Conservation (phyloP, 1,140 invertebrate species). For the Macrosteles quadrilineatus region DNA sequence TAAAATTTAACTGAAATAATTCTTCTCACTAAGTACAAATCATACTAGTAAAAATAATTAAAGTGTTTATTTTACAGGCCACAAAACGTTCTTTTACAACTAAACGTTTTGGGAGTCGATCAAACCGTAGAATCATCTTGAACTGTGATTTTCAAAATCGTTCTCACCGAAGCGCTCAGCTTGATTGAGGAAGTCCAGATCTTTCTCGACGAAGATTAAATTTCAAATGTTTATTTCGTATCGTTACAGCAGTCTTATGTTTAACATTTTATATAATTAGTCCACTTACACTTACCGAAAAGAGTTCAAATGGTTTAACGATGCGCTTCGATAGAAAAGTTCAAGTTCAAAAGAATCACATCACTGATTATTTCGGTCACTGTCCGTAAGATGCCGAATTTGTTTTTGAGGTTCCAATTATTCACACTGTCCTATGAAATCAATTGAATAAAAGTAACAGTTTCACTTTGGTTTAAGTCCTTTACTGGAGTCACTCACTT, state of each 20-base stretch:
- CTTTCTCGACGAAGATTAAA: not conserved
- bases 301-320: not conserved
- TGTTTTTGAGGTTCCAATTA: not conserved
- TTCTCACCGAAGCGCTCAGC: no score
- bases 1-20: slow-evolving; percentile 21
- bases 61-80: slow-evolving; percentile 12
- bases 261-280: not conserved
- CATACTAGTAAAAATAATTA: slow-evolving; percentile 14
- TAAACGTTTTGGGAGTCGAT: not conserved
- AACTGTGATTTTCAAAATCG: no score
- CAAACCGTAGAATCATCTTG: no score
- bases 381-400: slow-evolving; percentile 3
- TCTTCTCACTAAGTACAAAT: slow-evolving; percentile 7
- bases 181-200: no score
- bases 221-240: slow-evolving; percentile 10
- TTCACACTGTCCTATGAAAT: slow-evolving; percentile 3
- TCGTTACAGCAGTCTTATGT: slow-evolving; percentile 6
- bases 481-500: no score
- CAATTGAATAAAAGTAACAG: not conserved
- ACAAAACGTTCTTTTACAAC: not conserved
- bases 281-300: slow-evolving; percentile 13
- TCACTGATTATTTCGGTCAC: not conserved
- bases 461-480: slow-evolving; percentile 1
- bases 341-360: slow-evolving; percentile 12
- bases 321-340: not conserved